Base-by-base conservation (phyloP, 2,113 vertebrate species). In the Rhinogobius similis region DNA sequence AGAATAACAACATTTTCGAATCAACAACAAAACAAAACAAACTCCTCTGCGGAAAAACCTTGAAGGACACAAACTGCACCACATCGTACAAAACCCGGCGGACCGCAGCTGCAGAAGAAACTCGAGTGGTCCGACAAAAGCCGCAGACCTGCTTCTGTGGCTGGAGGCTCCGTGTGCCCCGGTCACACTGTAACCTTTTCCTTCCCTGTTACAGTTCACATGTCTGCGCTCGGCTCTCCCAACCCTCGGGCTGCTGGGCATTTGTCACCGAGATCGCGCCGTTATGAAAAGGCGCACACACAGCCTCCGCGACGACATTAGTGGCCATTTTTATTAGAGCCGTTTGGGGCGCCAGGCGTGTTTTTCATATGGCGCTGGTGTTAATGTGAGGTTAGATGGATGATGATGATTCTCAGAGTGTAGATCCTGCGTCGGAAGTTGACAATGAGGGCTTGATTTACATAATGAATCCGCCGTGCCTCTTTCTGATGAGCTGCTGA, bases 331-430 rank as follows among this genome's bases (percentile, higher is more conserved):
- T 90, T 85, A 80, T 89, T 85, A 73, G 76, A 27, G 70, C 76
- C 52, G 79, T 87, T 88, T 83, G 71, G 32, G 10, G 73, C 27
- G 69, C 18, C 4, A 68, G 73, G 82, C 78, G 8, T 80, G 75
- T 83, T 84, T 84, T 77, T 78, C 76, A 85, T 77, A 83, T 78
- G 62, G 72, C 46, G 74, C 62, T 73, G 16, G n/a, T 36, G 80
- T 72, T 87, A 89, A 87, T 83, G 83, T 81, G 84, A 86, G 85
- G 72, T 85, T 84, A 82, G 85, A 90, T 79, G 79, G 87, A 88
- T 86, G 77, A 75, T 80, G 82, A 82, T 82, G 86, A 78, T 75
- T 71, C 36, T 79, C 26, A 0, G 52, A 59, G 58, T 68, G 65
- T 27, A 85, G 82, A 84, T 74, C 76, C 65, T 68, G 79, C 69